These are phyloP conservation scores for Megaceryle torquata DNA, from an alignment of 2,113 vertebrate species.

Conservation along the genomic window DNA sequence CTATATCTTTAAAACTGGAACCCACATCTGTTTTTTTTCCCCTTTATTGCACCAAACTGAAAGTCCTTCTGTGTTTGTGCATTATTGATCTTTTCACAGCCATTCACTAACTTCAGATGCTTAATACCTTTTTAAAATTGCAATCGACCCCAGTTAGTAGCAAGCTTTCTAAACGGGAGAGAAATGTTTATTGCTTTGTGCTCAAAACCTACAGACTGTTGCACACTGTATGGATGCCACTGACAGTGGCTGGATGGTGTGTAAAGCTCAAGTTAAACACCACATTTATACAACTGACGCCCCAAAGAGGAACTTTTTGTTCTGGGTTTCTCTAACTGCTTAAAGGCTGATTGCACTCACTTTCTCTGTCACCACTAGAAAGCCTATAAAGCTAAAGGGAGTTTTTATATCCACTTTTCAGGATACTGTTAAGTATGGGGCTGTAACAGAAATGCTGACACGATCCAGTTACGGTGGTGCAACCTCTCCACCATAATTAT, in stretches of 20 bases:
- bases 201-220: neutral
- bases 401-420: conserved; percentile 27
- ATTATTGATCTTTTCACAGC: neutral
- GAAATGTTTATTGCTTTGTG: neutral
- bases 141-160: neutral
- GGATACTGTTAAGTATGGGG: neutral
- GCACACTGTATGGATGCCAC: neutral
- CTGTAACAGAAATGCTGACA: conserved; percentile 10
- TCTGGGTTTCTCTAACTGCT: neutral
- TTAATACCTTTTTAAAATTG: neutral
- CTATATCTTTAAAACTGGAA: neutral
- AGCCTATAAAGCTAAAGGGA: conserved; percentile 16
- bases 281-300: neutral
- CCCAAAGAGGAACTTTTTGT: neutral
- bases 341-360: neutral
- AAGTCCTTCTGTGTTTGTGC: neutral
- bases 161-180: neutral
- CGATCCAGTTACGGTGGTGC: neutral
- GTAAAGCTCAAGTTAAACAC: neutral
- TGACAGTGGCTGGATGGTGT: neutral
- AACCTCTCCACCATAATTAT: conserved; percentile 9
- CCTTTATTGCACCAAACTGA: neutral
- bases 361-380: neutral
- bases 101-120: neutral
- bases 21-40: neutral